Evolutionary conservation across 2,797 vertebrate species (phyloP).

Genomic region (Pangasius krempfi): DNA sequence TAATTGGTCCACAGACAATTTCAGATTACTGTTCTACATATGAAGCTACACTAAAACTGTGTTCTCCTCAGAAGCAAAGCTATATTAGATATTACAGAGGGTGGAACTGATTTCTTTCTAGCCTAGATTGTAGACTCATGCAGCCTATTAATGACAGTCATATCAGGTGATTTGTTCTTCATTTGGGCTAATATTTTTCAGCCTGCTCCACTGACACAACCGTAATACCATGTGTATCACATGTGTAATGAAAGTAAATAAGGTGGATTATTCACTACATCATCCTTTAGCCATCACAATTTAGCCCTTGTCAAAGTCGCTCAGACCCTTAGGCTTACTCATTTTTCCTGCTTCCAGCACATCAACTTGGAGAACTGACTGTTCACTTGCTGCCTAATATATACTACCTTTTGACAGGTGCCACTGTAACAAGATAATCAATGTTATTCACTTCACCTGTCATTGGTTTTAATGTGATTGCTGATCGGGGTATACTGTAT

Average conservation of each 20-base stretch:
- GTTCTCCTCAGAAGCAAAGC: background rate
- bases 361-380: no score
- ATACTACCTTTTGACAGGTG: no score
- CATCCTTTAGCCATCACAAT: no score
- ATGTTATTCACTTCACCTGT: no score
- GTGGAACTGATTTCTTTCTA: background rate
- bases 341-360: no score
- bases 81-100: background rate
- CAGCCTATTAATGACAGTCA: background rate
- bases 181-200: background rate
- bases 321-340: no score
- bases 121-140: background rate
- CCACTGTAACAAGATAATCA: no score
- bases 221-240: background rate
- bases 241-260: background rate
- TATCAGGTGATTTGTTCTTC: background rate
- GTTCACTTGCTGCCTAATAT: no score
- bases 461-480: no score
- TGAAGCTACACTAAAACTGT: background rate
- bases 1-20: background rate
- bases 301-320: no score
- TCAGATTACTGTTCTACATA: background rate
- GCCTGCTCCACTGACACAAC: background rate
- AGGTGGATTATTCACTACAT: background rate
- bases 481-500: no score